Evolutionary conservation across 1,140 invertebrate species (phyloP).

Genomic region (Heliconius himera): DNA sequence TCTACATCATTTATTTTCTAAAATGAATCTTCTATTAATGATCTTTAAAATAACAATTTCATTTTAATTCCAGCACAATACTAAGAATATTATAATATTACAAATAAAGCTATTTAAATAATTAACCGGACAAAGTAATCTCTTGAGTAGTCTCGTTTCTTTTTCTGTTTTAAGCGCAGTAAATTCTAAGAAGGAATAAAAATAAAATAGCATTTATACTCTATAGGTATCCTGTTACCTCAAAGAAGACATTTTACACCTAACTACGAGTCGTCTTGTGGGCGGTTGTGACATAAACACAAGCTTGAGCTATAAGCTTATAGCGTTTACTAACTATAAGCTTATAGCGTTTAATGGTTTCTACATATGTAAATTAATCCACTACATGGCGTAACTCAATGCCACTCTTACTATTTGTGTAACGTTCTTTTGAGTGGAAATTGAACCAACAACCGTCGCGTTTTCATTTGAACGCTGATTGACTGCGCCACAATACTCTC

Average conservation of each 20-base stretch:
- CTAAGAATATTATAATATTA: not conserved
- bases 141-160: constrained; percentile 21
- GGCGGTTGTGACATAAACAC: constrained; percentile 45
- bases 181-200: constrained; percentile 18
- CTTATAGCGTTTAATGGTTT: no score
- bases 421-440: no score
- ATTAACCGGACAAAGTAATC: constrained; percentile 14
- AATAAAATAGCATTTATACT: constrained; percentile 45
- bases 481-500: no score
- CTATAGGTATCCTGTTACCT: constrained; percentile 50
- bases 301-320: not conserved
- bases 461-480: no score
- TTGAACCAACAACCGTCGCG: no score
- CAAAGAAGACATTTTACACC: constrained; percentile 68
- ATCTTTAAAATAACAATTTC: not conserved
- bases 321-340: not conserved
- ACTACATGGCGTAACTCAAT: not conserved
- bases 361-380: not conserved
- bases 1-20: not conserved
- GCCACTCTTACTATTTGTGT: not conserved
- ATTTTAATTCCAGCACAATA: not conserved
- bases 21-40: not conserved
- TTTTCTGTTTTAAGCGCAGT: constrained; percentile 15
- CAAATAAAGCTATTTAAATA: constrained; percentile 3
- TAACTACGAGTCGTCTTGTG: constrained; percentile 53